Evolutionary conservation across 1,140 invertebrate species (phyloP).

Genomic region (Colletes gigas): DNA sequence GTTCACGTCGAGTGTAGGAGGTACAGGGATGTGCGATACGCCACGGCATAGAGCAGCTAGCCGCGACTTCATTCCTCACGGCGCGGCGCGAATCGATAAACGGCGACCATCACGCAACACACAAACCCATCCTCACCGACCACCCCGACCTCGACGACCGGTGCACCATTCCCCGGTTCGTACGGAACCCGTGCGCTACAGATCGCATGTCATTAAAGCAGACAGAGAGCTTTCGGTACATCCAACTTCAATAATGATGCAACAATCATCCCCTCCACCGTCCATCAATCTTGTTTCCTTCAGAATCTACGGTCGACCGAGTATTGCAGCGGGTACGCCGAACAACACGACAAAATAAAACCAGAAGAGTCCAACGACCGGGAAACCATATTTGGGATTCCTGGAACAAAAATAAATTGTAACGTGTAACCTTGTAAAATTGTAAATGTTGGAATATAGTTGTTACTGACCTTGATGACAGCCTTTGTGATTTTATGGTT

Average conservation of each 20-base stretch:
- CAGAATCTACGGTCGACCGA: background rate
- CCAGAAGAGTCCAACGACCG: no score
- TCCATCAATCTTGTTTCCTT: background rate
- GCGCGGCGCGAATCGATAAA: constrained; percentile 64
- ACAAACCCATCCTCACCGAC: constrained; percentile 42
- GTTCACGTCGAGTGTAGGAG: background rate
- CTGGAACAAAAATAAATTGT: no score
- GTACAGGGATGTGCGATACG: constrained; percentile 5
- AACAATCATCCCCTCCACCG: background rate
- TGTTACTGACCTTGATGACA: no score
- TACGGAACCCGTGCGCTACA: constrained; percentile 23
- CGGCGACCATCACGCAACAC: constrained; percentile 56
- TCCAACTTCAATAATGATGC: background rate
- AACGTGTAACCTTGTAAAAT: no score
- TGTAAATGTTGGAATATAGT: no score
- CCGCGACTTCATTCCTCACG: constrained; percentile 51
- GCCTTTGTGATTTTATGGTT: no score
- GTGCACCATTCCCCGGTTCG: constrained; percentile 35
- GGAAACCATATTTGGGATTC: no score
- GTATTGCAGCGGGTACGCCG: no score
- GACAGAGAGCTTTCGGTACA: constrained; percentile 24
- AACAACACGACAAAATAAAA: no score
- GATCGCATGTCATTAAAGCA: constrained; percentile 17
- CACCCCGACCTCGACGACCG: constrained; percentile 32
- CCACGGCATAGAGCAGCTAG: constrained; percentile 40